Base-by-base conservation (phyloP, 30 jellyfish, hydroid and myxozoan species). In the Sanderia malayensis region DNA sequence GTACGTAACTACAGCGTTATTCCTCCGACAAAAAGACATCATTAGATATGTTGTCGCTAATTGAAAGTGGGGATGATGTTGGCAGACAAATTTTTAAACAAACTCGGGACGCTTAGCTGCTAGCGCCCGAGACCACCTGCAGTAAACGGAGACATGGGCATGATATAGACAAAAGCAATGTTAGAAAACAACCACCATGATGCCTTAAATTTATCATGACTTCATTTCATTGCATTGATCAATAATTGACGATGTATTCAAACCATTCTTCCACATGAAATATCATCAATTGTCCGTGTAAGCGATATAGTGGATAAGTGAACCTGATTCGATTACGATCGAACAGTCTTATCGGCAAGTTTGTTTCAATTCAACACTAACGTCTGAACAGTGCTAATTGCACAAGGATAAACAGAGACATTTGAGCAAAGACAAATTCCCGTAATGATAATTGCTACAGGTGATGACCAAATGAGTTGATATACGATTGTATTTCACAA, bases 281-380 rank as follows among this genome's bases (percentile, higher is more conserved):
- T 49, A 24, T 49, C 8, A 49, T 49, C 64, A 49, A 49, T 49
- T 3, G 27, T 15, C 8, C 2, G 27, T 2, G 64, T 49, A 49
- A 49, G 18, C 24, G 64, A 49, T 49, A 49, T 49, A 49, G 6
- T 49, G 6, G 24, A 49, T 19, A 49, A 49, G 64, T 4, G 18
- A 4, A 24, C 64, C 3, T 18, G 24, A 3, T 49, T 49, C 2
- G 27, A 49, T 49, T 49, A 49, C n/a, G n/a, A 15, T 49, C 18
- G 27, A 49, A 19, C 23, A 49, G 24, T 18, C 25, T 49, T 49
- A 9, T 49, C 64, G 3, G 64, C 64, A 11, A 19, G 23, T 49
- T 76, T 62, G 87, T 76, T 64, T 46, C 71, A 80, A 61, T 61
- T 76, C 73, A 44, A 29, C 28, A 26, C n/a, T n/a, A 61, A 63